Evolutionary conservation across 2,113 vertebrate genomes (phyloP), one percentile per base, ranked within the genome.

Genomic region (Cololabis saira): DNA sequence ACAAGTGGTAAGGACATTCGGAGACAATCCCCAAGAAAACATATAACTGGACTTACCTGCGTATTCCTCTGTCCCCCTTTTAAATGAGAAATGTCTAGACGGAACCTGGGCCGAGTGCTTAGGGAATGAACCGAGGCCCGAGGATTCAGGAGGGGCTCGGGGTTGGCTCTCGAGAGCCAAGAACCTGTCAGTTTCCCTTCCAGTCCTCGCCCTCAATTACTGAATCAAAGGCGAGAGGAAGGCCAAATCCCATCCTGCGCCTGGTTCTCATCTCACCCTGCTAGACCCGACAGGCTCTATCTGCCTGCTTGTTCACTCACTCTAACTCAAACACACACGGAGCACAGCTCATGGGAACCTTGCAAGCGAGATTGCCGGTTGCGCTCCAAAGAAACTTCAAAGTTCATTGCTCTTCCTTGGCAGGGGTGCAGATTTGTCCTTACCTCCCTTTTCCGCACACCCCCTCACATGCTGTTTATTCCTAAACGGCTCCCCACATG

Each of bases 151-250:
- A 30, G 55, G 24, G 74, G 59, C 42, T 58, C 16, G 12, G 61
- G 68, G 70, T 76, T 50, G 47, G 59, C 53, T 68, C 82, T 74
- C 43, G 1, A 58, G 82, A 61, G 72, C 74, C 22, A 37, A 24
- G 37, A 78, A 65, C 12, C 76, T 77, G 83, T 80, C 85, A 54
- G 77, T 53, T 87, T 71, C 42, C 49, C 33, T 74, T 76, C 71
- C 80, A 78, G 69, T 82, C 75, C 76, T 68, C 72, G 68, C 63
- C 81, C 71, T 87, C 78, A 88, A 88, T 91, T 86, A 86, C 75
- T 48, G 74, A 85, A 87, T 84, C 62, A 80, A 77, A 83, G 72
- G 69, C 33, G 45, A 82, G 66, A 63, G 77, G 76, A 80, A 70
- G 71, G 73, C 67, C 65, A 74, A 82, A 84, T 85, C 82, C 67